Evolutionary conservation across 2,888 invertebrate genomes (phyloP).

Genomic region (Tridacna gigas): DNA sequence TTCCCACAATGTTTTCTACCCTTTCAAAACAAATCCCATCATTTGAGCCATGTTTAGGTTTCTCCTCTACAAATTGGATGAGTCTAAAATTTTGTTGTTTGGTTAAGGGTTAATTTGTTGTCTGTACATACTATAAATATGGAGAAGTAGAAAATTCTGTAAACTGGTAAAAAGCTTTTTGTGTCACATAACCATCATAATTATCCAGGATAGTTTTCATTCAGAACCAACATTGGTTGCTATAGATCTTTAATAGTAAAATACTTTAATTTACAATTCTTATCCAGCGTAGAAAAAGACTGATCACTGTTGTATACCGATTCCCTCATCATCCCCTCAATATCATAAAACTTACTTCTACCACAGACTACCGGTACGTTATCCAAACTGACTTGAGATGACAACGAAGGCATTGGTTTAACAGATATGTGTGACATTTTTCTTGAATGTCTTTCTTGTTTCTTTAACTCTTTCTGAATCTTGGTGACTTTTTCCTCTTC

Average conservation of each 20-base stretch:
- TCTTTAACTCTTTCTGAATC: constrained; percentile 39
- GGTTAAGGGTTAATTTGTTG: too few relatives aligned
- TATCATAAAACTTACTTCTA: constrained; percentile 54
- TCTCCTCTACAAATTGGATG: too few relatives aligned
- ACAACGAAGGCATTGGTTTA: constrained; percentile 37
- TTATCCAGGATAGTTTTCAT: too few relatives aligned
- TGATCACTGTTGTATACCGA: constrained; percentile 40
- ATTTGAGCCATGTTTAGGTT: too few relatives aligned
- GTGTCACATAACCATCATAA: too few relatives aligned
- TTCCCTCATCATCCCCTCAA: constrained; percentile 50
- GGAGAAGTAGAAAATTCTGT: too few relatives aligned
- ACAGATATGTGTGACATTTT: constrained; percentile 30
- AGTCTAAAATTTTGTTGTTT: too few relatives aligned
- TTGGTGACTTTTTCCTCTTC: constrained; percentile 42
- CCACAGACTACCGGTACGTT: constrained; percentile 18
- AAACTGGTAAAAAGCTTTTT: too few relatives aligned
- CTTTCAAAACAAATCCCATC: too few relatives aligned
- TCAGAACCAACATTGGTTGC: background rate
- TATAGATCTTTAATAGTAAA: constrained; percentile 63
- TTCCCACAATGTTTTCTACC: too few relatives aligned
- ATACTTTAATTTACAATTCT: constrained; percentile 50
- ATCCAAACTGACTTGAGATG: constrained; percentile 58
- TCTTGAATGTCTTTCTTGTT: constrained; percentile 36
- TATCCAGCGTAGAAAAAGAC: constrained; percentile 53
- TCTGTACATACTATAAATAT: too few relatives aligned